Conservation (phyloP, 2,888 invertebrate species). For the Archips xylosteana region DNA sequence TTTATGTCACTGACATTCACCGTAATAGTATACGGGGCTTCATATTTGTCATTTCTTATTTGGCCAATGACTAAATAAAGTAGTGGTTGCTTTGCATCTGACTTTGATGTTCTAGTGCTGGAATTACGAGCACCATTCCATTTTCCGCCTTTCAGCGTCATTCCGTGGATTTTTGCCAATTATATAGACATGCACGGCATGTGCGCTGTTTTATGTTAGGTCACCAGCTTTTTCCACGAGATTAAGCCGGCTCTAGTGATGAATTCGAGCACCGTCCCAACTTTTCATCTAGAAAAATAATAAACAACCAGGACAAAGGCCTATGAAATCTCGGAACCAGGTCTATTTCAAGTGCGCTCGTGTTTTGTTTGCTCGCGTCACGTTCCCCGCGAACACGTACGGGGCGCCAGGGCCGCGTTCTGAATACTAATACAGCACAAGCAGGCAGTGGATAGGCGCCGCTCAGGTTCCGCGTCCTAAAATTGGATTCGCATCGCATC, state of each 20-base stretch:
- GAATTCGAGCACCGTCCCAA: constrained; percentile 34
- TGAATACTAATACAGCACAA: constrained; percentile 69
- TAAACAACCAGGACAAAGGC: constrained; percentile 46
- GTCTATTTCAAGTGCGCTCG: constrained; percentile 63
- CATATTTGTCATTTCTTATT: not conserved
- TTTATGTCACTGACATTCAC: not conserved
- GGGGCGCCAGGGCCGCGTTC: constrained; percentile 46
- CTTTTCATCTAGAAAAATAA: constrained; percentile 53
- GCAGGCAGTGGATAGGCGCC: constrained; percentile 45
- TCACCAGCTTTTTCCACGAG: not conserved
- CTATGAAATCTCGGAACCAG: constrained; percentile 46
- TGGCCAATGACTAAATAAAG: not conserved
- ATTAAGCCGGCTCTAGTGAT: constrained; percentile 2
- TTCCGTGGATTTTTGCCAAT: not conserved
- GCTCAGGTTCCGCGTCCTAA: constrained; percentile 64
- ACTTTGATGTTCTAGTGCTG: not conserved
- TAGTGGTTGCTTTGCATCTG: not conserved
- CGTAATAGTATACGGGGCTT: not conserved
- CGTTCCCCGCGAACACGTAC: constrained; percentile 70
- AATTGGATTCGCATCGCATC: constrained; percentile 75
- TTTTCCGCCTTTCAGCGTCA: not conserved
- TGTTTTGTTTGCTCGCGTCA: constrained; percentile 74
- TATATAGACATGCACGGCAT: not conserved
- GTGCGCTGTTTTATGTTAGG: not conserved
- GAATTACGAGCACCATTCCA: not conserved